Evolutionary conservation across 2,113 vertebrate species (phyloP).

Genomic region (Sebastes schlegelii): DNA sequence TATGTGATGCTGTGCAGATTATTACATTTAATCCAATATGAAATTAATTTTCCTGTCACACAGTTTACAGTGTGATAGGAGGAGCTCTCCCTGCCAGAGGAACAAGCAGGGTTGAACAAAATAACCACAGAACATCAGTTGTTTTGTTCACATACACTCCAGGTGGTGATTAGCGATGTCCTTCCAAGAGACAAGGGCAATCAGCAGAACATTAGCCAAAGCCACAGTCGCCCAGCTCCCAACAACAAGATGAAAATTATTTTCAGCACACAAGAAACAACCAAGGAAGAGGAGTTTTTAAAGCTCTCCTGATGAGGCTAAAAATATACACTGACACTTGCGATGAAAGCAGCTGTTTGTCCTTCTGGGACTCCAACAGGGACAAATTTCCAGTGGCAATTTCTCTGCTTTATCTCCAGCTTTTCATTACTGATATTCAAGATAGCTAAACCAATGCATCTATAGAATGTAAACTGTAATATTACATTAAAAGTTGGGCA

Average conservation of each 20-base stretch:
- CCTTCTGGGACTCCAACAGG: constrained; percentile 40
- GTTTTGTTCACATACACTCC: background rate
- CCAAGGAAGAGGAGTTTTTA: background rate
- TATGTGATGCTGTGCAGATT: background rate
- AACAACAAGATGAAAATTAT: background rate
- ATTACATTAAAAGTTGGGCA: background rate
- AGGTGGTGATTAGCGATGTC: background rate
- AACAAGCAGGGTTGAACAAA: background rate
- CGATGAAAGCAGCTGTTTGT: constrained; percentile 35
- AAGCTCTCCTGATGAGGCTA: constrained; percentile 37
- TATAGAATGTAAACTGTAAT: background rate
- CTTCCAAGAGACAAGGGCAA: constrained; percentile 24
- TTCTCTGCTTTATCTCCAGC: background rate
- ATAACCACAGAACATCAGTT: background rate
- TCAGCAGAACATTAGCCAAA: constrained; percentile 9
- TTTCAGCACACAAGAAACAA: constrained; percentile 7
- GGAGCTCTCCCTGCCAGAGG: background rate
- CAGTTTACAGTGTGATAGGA: background rate
- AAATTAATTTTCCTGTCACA: background rate
- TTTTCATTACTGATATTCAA: background rate
- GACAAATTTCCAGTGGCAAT: constrained; percentile 24
- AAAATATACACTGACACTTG: constrained; percentile 56
- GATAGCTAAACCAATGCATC: background rate
- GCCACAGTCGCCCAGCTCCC: background rate
- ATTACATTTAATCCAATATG: background rate